These are phyloP conservation scores for Drosophila antonietae DNA, from an alignment of 2,888 invertebrate species.

Conservation along the genomic window DNA sequence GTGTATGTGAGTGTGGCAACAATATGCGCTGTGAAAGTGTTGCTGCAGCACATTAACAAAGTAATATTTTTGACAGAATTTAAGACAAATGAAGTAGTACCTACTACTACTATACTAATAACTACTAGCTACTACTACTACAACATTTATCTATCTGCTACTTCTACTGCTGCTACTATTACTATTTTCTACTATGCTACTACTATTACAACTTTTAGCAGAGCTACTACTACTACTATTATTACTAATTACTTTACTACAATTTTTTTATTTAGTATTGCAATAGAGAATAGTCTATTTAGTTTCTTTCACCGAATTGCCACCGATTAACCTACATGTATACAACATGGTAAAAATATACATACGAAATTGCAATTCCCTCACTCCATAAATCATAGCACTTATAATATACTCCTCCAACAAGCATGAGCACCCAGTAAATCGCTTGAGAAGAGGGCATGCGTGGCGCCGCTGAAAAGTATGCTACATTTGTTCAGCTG, in stretches of 20 bases:
- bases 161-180: background rate
- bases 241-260: too few species aligned
- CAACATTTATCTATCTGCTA: background rate
- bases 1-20: background rate
- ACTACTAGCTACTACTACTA: too few species aligned
- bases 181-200: background rate
- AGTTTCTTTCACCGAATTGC: too few species aligned
- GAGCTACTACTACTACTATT: too few species aligned
- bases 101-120: background rate
- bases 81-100: background rate
- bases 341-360: background rate
- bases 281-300: too few species aligned
- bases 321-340: too few species aligned
- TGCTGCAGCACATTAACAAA: slow-evolving; percentile 19
- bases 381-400: background rate
- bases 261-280: too few species aligned
- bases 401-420: background rate
- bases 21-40: slow-evolving; percentile 15
- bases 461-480: background rate
- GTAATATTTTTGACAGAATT: slow-evolving; percentile 29
- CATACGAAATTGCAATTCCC: too few species aligned
- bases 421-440: background rate
- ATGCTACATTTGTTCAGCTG: background rate
- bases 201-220: background rate
- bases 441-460: background rate